Evolutionary conservation across 2,797 vertebrate species (phyloP), one percentile per base, ranked within the genome.

Genomic region (Anabacerthia variegaticeps): DNA sequence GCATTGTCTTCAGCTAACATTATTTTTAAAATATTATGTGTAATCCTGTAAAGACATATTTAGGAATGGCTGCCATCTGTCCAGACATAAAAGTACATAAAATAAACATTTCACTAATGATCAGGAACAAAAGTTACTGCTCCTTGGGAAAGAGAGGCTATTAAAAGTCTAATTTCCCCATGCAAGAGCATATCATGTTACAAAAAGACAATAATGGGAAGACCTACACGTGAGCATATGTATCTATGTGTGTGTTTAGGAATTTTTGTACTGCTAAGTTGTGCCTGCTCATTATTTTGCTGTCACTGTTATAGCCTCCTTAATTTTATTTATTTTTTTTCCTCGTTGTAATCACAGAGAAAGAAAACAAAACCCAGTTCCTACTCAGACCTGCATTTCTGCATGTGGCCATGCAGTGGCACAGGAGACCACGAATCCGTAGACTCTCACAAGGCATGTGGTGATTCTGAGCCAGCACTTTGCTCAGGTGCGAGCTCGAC

Each of bases 401-500:
- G 28, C 63, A 2, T 2, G n/a, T 2, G 51, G 67, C 97, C 96
- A 92, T 43, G 77, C 23, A 15, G 94, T 2, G 96, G 96, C 94
- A 89, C 54, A 87, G 80, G 55, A 95, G 92, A 94, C 92, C 93
- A 41, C 87, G 36, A 74, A 91, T 90, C 36, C 8, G 36, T 0
- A 9, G 36, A 14, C 5, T 4, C 2, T 22, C 32, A 1, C 17
- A 4, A 7, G 0, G 2, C 21, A 0, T 2, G 7, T 0, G 36
- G 14, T 2, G n/a, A 0, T 19, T 22, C 11, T 6, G 56, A n/a
- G 52, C 56, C 56, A 9, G 68, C 34, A 7, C 1, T 46, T 1
- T 0, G 36, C 62, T 55, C 83, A 1, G 65, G 11, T 12, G 43
- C 1, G 18, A 18, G n/a, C 19, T 18, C 4, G 56, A 0, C 9